Evolutionary conservation across 2,888 invertebrate genomes (phyloP).

Genomic region (Luperina testacea): DNA sequence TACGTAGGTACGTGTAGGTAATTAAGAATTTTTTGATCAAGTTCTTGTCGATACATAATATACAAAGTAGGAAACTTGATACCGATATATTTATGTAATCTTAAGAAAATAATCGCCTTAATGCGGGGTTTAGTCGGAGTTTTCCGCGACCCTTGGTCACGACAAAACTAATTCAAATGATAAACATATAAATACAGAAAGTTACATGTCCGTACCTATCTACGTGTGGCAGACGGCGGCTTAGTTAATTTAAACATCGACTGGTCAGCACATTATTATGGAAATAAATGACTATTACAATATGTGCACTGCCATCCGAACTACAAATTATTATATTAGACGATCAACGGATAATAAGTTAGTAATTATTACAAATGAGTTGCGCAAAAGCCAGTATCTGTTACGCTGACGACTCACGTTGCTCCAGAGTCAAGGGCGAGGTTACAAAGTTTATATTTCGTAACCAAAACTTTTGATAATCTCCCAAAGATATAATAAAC

Average conservation of each 20-base stretch:
- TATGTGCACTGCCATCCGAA: conserved; percentile 17
- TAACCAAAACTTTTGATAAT: conserved; percentile 68
- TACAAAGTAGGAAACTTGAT: conserved; percentile 32
- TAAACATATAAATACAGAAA: conserved; percentile 55
- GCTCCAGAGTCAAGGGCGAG: conserved; percentile 67
- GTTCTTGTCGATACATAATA: conserved; percentile 1
- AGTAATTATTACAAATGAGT: conserved; percentile 54
- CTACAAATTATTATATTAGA: conserved; percentile 32
- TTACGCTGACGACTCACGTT: conserved; percentile 56
- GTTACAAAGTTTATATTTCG: conserved; percentile 61
- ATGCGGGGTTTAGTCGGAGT: conserved; percentile 30
- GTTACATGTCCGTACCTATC: conserved; percentile 4
- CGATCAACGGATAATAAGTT: conserved; percentile 42
- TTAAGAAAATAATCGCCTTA: conserved; percentile 24
- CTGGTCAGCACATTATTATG: conserved; percentile 29
- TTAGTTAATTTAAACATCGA: conserved; percentile 38
- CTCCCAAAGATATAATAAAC: conserved; percentile 58
- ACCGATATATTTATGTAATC: conserved; percentile 28
- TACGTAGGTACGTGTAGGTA: neutral
- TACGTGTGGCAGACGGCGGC: neutral
- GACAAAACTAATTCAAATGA: conserved; percentile 60
- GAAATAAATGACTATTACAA: conserved; percentile 24
- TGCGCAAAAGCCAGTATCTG: conserved; percentile 64
- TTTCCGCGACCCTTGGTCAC: conserved; percentile 62
- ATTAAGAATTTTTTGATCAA: conserved; percentile 1